These are phyloP conservation scores for Lasioglossum lativentre DNA, from an alignment of 2,888 invertebrate species.

Conservation along the genomic window DNA sequence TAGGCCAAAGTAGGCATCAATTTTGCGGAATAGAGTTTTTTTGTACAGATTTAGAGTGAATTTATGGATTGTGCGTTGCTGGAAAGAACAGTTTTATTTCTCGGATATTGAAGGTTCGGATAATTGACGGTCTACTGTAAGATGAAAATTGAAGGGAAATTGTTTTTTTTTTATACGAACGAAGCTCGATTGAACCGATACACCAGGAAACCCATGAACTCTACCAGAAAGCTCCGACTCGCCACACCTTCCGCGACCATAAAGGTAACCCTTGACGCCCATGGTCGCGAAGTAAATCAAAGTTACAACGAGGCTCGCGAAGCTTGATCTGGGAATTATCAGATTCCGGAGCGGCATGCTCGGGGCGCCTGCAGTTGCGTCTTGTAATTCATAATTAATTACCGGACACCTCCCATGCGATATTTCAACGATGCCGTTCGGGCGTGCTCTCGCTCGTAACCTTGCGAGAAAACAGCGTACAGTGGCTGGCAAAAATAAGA, in stretches of 20 bases:
- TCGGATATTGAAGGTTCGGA: background rate
- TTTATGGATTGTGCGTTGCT: background rate
- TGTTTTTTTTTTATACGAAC: background rate
- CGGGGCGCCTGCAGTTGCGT: background rate
- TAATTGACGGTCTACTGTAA: too few relatives aligned
- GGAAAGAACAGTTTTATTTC: too few relatives aligned
- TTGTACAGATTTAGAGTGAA: background rate
- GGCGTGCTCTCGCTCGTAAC: conserved; percentile 1
- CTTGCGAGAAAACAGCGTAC: background rate
- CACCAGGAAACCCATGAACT: background rate
- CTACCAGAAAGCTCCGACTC: background rate
- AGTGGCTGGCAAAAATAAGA: background rate
- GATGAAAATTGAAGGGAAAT: background rate
- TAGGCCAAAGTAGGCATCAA: too few relatives aligned
- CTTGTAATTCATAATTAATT: conserved; percentile 48
- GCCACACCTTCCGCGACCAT: background rate
- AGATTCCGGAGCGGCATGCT: background rate
- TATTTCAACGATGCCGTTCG: conserved; percentile 47
- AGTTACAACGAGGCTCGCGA: background rate
- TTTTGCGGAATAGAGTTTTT: background rate
- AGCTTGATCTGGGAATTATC: conserved; percentile 5
- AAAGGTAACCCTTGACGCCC: background rate
- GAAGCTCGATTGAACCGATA: background rate
- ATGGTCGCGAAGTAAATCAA: background rate
- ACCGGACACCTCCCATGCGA: conserved; percentile 40